Evolutionary conservation across 1,140 invertebrate species (phyloP).

Genomic region (Branchinecta lindahli): DNA sequence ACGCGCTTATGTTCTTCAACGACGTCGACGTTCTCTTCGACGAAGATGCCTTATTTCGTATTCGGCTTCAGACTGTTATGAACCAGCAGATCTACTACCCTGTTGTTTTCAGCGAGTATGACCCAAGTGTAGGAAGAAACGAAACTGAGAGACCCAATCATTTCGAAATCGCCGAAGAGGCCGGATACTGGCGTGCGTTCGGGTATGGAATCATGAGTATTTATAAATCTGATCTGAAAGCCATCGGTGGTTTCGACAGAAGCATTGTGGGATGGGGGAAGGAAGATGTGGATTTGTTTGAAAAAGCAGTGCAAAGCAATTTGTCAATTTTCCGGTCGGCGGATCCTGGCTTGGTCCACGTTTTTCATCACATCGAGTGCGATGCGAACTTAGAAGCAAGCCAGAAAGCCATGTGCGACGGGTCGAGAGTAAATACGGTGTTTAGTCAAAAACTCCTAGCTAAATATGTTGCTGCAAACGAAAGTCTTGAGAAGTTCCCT

Average conservation of each 20-base stretch:
- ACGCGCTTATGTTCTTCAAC: constrained; percentile 65
- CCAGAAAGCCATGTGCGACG: constrained; percentile 78
- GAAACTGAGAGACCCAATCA: constrained; percentile 25
- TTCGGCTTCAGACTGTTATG: constrained; percentile 58
- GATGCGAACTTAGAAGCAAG: constrained; percentile 52
- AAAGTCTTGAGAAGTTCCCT: background rate
- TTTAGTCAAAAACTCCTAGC: constrained; percentile 44
- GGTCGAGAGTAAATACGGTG: constrained; percentile 60
- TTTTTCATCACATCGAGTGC: constrained; percentile 79
- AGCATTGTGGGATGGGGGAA: constrained; percentile 84
- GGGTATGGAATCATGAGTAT: constrained; percentile 91
- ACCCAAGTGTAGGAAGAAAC: constrained; percentile 39
- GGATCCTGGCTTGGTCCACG: constrained; percentile 73
- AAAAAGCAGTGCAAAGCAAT: constrained; percentile 50
- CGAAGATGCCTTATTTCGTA: constrained; percentile 44
- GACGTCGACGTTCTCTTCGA: constrained; percentile 79
- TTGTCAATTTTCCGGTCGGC: constrained; percentile 54
- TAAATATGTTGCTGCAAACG: constrained; percentile 26
- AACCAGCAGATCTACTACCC: constrained; percentile 79
- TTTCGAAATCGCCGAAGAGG: constrained; percentile 39
- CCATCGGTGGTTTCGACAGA: constrained; percentile 78
- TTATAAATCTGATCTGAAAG: constrained; percentile 71
- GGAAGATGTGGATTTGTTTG: constrained; percentile 81
- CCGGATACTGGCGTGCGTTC: constrained; percentile 83
- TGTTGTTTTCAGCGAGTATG: constrained; percentile 91